Base-by-base conservation (phyloP, 2,888 invertebrate genomes). In the Exephanes ischioxanthus region DNA sequence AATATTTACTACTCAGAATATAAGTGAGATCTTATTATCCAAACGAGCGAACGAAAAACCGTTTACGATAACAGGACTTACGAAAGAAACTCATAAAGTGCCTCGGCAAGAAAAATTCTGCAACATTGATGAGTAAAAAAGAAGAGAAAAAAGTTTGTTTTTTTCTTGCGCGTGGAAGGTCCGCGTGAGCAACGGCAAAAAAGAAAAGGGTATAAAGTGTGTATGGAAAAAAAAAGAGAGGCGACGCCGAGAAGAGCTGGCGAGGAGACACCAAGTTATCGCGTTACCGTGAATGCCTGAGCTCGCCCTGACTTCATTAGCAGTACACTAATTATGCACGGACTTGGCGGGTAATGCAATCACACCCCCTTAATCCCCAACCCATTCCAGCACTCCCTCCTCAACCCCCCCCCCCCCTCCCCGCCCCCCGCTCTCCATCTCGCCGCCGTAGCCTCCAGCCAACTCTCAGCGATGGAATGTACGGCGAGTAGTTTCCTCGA, bases 261-360 rank as follows among this genome's bases (percentile, higher is more conserved):
- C 79, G 53, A 37, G 53, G 75, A 79, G 75, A 75, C 75, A 72
- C 82, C 58, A 85, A 85, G 82, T 85, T 85, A 85, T 85, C 85
- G 72, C 82, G 79, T 83, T 80, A 85, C 76, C 72, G 71, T 80
- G 76, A 85, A 82, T 79, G 82, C 82, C 67, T 75, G 75, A 72
- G 78, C 76, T 79, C 45, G 68, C 51, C 70, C 63, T 53, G 80
- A 87, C 85, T 87, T 87, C 78, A 85, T 87, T 87, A 87, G 83
- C 80, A 85, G 85, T 85, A 85, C 73, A 85, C 84, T 87, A 87
- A 87, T 87, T 87, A 87, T 83, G 83, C 85, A 85, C 80, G 80
- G 86, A 85, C 85, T 85, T 83, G 82, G 73, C 48, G 80, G 75
- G 80, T 80, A 85, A 83, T 77, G 77, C 80, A 86, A 80, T 80